Percentiles rank a stretch among this genome's conserved stretches.
phyloP scores from a whole-genome alignment of 92 coral and sea anemone species.

The Epizoanthus illoricatus region DNA sequence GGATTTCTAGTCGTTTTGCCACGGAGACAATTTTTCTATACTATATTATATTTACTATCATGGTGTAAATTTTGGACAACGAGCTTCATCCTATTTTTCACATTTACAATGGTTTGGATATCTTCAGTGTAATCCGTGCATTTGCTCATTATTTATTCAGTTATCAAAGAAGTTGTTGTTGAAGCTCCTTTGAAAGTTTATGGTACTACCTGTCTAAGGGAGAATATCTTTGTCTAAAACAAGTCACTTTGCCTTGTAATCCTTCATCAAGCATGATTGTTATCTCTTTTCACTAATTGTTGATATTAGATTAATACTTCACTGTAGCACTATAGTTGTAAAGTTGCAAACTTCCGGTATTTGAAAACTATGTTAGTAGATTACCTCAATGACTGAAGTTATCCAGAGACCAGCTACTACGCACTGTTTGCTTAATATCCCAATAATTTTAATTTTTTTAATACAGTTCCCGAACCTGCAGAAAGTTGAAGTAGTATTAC shows the following conservation, averaged over 20 bases:
- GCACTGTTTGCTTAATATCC: neutral
- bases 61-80: too few relatives aligned
- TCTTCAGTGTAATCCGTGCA: neutral
- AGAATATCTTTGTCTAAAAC: neutral
- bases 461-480: too few relatives aligned
- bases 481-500: too few relatives aligned
- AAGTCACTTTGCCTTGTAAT: neutral
- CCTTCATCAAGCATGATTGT: neutral
- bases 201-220: constrained; percentile 17
- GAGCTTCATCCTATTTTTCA: too few relatives aligned
- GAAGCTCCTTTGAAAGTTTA: neutral
- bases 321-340: neutral
- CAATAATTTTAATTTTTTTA: too few relatives aligned
- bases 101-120: neutral
- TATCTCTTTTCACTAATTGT: neutral
- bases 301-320: neutral
- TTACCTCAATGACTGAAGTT: neutral
- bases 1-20: too few relatives aligned
- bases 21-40: too few relatives aligned
- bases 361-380: neutral
- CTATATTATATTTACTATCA: too few relatives aligned
- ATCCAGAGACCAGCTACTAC: neutral
- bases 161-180: neutral
- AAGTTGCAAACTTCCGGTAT: neutral
- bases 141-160: neutral